Evolutionary conservation across 2,888 invertebrate species (phyloP), one percentile per base, ranked within the genome.

Genomic region (Tetramorium bicarinatum): DNA sequence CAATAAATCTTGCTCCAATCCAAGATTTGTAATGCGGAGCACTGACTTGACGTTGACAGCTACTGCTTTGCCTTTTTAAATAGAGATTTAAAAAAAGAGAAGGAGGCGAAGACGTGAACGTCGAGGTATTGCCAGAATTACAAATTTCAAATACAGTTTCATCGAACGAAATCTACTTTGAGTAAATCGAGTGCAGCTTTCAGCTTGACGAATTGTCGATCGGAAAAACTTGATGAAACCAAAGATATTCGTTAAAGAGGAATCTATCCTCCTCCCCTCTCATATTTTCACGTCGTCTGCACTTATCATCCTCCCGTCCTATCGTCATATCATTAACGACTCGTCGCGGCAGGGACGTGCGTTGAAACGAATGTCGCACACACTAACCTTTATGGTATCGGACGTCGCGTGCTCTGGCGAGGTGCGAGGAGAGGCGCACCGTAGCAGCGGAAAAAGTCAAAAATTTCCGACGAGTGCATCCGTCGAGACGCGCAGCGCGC

Each of bases 351-450:
- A 34, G 6, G 4, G 8, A 25, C 25, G 11, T 21, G 38, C 9
- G 52, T 3, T 15, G 1, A 34, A n/a, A 9, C 38, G 3, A 29
- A 9, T 54, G 83, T 75, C 83, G 72, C 67, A 54, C 85, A 84
- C 74, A 94, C 94, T 93, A 94, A 93, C 94, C 94, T 94, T 93
- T 93, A 91, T 87, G 90, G 86, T 89, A 87, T 88, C 89, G 88
- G 88, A 89, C 87, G 85, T 88, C 90, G 90, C 91, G 89, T 90
- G 87, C 91, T 92, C 92, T 92, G 92, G 91, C 92, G 92, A 34
- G 29, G 4, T 4, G 29, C 87, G 86, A 91, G 89, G 88, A 91
- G 88, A 91, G 89, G 88, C 90, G 88, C 89, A 92, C 90, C 91
- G 91, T 88, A 34, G 87, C 88, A 89, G 86, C 87, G 88, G 85